Evolutionary conservation across 2,113 vertebrate genomes (phyloP), one percentile per base, ranked within the genome.

Genomic region (Noctilio leporinus): DNA sequence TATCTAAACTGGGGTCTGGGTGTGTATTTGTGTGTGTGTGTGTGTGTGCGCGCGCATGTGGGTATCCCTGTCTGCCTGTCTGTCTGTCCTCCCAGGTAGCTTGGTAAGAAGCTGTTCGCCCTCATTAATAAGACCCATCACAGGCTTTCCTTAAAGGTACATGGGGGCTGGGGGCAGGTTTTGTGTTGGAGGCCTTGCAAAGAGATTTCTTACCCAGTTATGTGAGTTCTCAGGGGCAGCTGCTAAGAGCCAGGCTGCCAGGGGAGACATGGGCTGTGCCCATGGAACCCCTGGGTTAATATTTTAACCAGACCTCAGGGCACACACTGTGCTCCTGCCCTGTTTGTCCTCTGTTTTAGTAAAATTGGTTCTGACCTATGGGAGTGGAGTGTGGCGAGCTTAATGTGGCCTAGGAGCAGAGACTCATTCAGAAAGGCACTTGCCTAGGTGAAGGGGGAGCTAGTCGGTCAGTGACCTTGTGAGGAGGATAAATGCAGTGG

Each of bases 221-320:
- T 73, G 70, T 62, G 69, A 59, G n/a, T 17, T 45, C 65, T 92
- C 24, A 65, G 55, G 0, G 0, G 15, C 40, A 55, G 73, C 83
- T 94, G 40, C 40, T 53, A 11, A 53, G 67, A 69, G 11, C 55
- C 15, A 59, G 77, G 47, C 8, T 72, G 59, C 64, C 55, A 30
- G 67, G 49, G 43, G 49, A 88, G 92, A 72, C 35, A 14, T 22
- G 67, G 30, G 24, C 28, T 72, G 22, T 90, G 51, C 49, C 2
- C 19, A 70, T 72, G 45, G 67, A 88, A 75, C 45, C 24, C 40
- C 55, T 77, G 38, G 59, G 62, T 82, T 94, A 86, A 83, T 69
- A 77, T 90, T 93, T 94, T 95, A 95, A 94, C 77, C 49, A 49
- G 28, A 55, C 90, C 51, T 82, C 73, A 45, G 81, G n/a, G 67